A percentile compares a stretch with the other conserved stretches of the same genome.
phyloP scores from a whole-genome alignment of 2,797 vertebrate genomes.

The Threskiornis aethiopicus region DNA sequence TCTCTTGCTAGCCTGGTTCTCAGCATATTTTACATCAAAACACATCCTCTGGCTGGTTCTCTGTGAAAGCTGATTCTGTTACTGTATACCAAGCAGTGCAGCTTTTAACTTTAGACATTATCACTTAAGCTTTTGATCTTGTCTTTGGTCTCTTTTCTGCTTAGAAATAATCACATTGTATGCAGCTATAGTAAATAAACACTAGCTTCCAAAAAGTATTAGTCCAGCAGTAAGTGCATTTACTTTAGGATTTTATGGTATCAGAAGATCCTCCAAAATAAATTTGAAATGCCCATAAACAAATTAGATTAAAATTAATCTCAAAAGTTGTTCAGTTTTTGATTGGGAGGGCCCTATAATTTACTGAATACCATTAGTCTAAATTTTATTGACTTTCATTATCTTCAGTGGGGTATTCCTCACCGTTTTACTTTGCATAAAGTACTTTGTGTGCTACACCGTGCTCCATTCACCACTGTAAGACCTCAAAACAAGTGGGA shows the following conservation, averaged over 20 bases:
- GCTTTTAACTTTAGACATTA: not conserved
- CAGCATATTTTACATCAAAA: not conserved
- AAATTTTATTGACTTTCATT: not conserved
- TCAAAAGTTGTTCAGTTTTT: not conserved
- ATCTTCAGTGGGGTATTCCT: not conserved
- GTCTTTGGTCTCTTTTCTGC: not conserved
- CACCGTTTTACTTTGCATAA: not conserved
- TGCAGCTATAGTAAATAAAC: not conserved
- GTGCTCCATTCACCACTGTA: not conserved
- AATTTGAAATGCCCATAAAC: not conserved
- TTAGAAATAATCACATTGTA: not conserved
- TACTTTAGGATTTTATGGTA: not conserved
- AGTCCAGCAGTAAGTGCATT: not conserved
- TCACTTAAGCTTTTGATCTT: not conserved
- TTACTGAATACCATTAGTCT: not conserved
- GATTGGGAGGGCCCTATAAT: not conserved
- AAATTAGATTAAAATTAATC: not conserved
- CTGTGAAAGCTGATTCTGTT: constrained; percentile 3
- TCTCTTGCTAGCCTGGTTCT: not conserved
- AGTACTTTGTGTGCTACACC: not conserved
- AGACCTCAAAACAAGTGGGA: not conserved
- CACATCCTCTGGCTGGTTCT: not conserved
- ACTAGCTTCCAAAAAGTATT: not conserved
- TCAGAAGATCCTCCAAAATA: not conserved
- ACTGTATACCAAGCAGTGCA: not conserved